phyloP scores from a whole-genome alignment of 2,888 invertebrate species.

The Phymatocera aterrima region DNA sequence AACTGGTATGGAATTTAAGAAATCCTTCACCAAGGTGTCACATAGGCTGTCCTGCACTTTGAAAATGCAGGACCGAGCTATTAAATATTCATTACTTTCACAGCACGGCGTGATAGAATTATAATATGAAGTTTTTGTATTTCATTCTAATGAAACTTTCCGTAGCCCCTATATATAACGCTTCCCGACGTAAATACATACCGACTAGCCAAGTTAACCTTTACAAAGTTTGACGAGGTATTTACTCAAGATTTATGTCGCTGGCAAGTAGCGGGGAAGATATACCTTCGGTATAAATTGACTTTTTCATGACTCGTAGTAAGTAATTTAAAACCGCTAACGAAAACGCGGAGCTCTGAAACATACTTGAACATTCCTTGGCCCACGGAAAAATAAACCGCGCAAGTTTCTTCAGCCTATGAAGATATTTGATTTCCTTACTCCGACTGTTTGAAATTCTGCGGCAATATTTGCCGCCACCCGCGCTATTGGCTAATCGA shows the following conservation, averaged over 20 bases:
- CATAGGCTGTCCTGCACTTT: background rate
- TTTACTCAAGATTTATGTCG: slow-evolving; percentile 22
- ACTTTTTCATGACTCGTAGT: background rate
- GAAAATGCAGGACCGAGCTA: background rate
- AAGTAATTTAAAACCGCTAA: background rate
- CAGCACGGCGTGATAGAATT: background rate
- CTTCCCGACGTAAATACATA: background rate
- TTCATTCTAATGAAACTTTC: background rate
- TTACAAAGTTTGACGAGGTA: background rate
- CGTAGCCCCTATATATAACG: background rate
- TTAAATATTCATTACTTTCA: background rate
- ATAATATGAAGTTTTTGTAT: background rate
- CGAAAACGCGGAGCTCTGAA: background rate
- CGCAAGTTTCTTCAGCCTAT: background rate
- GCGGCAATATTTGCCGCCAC: background rate
- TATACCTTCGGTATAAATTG: background rate
- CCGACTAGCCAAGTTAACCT: background rate
- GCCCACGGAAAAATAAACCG: background rate
- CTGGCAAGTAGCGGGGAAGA: too few species aligned
- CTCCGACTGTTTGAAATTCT: slow-evolving; percentile 2
- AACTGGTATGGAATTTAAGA: too few species aligned
- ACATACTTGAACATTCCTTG: background rate
- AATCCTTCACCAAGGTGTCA: too few species aligned
- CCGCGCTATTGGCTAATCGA: background rate
- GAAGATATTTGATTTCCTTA: too few species aligned